phyloP scores from a whole-genome alignment of 2,888 invertebrate genomes.

The Mamestra brassicae region DNA sequence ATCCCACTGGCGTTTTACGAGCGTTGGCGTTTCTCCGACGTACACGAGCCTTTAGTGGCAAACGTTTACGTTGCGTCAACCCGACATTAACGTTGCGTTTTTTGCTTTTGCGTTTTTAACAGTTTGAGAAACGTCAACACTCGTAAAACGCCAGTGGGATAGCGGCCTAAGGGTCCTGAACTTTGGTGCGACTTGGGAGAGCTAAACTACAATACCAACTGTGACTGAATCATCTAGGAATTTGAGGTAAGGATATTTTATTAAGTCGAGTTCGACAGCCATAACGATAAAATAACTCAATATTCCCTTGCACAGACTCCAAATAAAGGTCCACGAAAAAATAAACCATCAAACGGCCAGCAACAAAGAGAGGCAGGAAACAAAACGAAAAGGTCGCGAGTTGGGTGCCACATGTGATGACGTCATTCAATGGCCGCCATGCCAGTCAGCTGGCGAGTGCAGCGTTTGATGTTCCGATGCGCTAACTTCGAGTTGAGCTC shows the following conservation, averaged over 20 bases:
- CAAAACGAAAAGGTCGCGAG: slow-evolving; percentile 73
- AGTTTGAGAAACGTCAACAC: too few relatives aligned
- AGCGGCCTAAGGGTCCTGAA: background rate
- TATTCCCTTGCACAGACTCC: slow-evolving; percentile 35
- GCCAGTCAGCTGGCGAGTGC: slow-evolving; percentile 78
- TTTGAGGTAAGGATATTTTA: background rate
- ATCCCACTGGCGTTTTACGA: too few relatives aligned
- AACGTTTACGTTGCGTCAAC: too few relatives aligned
- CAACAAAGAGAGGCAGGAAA: slow-evolving; percentile 73
- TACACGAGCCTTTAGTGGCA: too few relatives aligned
- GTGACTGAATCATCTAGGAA: slow-evolving; percentile 7
- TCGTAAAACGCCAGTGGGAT: too few relatives aligned
- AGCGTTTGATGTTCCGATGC: slow-evolving; percentile 59
- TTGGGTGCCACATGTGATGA: slow-evolving; percentile 84
- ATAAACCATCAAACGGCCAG: slow-evolving; percentile 57
- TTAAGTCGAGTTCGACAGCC: background rate
- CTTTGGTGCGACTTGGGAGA: background rate
- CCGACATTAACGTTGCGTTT: too few relatives aligned
- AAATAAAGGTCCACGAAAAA: slow-evolving; percentile 63
- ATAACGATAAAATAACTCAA: slow-evolving; percentile 21
- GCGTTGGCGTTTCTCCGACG: too few relatives aligned
- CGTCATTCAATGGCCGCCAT: slow-evolving; percentile 75
- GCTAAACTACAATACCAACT: background rate
- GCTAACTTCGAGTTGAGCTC: slow-evolving; percentile 49
- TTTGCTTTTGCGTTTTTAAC: too few relatives aligned